These are phyloP conservation scores for Mamestra brassicae DNA, from an alignment of 2,888 invertebrate species.

Conservation along the genomic window DNA sequence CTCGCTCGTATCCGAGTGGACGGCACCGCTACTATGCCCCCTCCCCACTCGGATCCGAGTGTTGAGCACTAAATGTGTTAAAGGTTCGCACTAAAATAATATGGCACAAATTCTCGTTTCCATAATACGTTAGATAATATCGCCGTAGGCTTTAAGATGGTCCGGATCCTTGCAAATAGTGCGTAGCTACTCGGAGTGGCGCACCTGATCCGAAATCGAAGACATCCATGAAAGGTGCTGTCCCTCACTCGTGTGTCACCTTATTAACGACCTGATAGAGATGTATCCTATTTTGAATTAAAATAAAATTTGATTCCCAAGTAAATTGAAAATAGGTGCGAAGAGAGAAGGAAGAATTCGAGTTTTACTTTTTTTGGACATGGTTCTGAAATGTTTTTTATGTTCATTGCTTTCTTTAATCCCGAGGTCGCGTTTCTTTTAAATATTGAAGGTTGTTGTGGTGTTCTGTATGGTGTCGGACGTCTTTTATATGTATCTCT, in stretches of 20 bases:
- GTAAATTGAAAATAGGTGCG: conserved; percentile 31
- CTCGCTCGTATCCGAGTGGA: too few relatives aligned
- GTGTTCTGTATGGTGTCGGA: too few relatives aligned
- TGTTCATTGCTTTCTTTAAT: not conserved
- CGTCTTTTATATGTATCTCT: too few relatives aligned
- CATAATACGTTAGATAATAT: conserved; percentile 46
- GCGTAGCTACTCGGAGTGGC: conserved; percentile 5
- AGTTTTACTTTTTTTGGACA: not conserved
- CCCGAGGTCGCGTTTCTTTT: too few relatives aligned
- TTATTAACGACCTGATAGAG: conserved; percentile 53
- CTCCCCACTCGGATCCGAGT: too few relatives aligned
- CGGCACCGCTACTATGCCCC: too few relatives aligned
- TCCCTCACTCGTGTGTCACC: conserved; percentile 27
- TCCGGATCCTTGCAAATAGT: conserved; percentile 19
- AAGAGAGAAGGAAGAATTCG: not conserved
- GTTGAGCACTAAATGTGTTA: too few relatives aligned
- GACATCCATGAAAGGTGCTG: conserved; percentile 15
- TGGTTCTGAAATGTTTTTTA: not conserved
- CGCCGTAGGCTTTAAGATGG: conserved; percentile 10
- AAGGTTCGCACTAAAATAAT: conserved; percentile 30
- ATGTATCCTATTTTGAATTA: conserved; percentile 44
- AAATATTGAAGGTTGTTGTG: not conserved
- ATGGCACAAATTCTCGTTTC: conserved; percentile 14
- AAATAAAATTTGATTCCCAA: conserved; percentile 46
- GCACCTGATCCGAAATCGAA: conserved; percentile 40